Percentiles rank a stretch among this genome's conserved stretches.
Conservation (phyloP, 2,888 invertebrate species). For the Aphidius colemani region DNA sequence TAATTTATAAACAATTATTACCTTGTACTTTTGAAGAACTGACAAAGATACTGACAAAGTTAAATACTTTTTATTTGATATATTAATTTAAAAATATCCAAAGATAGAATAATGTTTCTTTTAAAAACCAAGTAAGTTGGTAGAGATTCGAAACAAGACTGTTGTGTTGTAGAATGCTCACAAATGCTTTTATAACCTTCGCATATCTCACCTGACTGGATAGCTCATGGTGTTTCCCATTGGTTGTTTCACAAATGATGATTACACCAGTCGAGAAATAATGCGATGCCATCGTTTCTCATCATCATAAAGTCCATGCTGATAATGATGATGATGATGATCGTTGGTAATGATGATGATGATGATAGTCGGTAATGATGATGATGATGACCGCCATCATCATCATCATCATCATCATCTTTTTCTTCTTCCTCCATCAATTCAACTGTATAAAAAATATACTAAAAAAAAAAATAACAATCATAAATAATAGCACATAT, state of each 20-base stretch:
- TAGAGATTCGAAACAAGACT: background rate
- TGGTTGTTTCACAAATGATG: constrained; percentile 52
- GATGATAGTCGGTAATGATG: constrained; percentile 5
- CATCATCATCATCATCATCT: constrained; percentile 33
- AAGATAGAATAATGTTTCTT: background rate
- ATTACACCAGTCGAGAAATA: constrained; percentile 47
- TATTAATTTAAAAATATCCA: background rate
- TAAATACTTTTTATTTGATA: no score
- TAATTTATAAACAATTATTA: no score
- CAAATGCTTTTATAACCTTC: constrained; percentile 16
- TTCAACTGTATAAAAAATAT: background rate
- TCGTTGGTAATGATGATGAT: constrained; percentile 29
- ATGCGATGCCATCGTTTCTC: constrained; percentile 38
- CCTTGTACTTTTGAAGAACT: no score
- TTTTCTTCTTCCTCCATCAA: constrained; percentile 19
- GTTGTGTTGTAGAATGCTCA: background rate
- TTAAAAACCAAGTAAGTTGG: constrained; percentile 4
- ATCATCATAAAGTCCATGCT: constrained; percentile 42
- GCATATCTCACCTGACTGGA: constrained; percentile 31
- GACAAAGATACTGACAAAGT: no score
- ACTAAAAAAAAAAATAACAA: background rate
- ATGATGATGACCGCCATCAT: constrained; percentile 17
- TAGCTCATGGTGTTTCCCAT: constrained; percentile 52
- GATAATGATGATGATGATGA: constrained; percentile 43
- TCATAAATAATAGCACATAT: no score